phyloP scores from a whole-genome alignment of 2,113 vertebrate species.

The Gobio gobio region DNA sequence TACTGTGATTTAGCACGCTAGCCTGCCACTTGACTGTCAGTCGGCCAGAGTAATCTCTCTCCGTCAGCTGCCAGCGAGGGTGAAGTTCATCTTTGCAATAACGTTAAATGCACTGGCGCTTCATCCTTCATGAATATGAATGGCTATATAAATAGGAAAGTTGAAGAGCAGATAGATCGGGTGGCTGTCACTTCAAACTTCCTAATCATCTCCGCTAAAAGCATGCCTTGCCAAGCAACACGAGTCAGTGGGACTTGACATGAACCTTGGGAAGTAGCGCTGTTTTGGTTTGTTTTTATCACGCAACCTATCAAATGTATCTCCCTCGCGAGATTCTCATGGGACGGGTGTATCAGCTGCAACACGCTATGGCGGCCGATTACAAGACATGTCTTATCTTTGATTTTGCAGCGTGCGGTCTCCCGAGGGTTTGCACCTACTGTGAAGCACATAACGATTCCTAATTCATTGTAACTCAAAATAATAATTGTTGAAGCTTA shows the following conservation, averaged over 20 bases:
- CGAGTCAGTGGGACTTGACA: slow-evolving; percentile 47
- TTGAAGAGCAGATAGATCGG: slow-evolving; percentile 75
- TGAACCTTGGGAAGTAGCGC: slow-evolving; percentile 47
- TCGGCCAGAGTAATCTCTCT: slow-evolving; percentile 75
- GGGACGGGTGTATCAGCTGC: slow-evolving; percentile 24
- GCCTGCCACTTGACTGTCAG: slow-evolving; percentile 76
- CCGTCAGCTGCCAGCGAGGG: slow-evolving; percentile 74
- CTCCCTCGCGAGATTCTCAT: slow-evolving; percentile 13
- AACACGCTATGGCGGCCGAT: slow-evolving; percentile 41
- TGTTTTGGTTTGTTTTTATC: slow-evolving; percentile 37
- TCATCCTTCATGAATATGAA: slow-evolving; percentile 80
- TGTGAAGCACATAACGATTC: slow-evolving; percentile 37
- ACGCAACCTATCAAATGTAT: slow-evolving; percentile 8
- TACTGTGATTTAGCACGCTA: slow-evolving; percentile 72
- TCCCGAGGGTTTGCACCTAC: slow-evolving; percentile 16
- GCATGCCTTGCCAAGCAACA: slow-evolving; percentile 62
- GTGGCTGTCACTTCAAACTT: slow-evolving; percentile 72
- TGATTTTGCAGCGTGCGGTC: slow-evolving; percentile 32
- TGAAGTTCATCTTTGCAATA: slow-evolving; percentile 76
- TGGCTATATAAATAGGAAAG: slow-evolving; percentile 78
- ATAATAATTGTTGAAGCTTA: slow-evolving; percentile 9
- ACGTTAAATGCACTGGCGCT: slow-evolving; percentile 76
- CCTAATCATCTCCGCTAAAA: slow-evolving; percentile 72
- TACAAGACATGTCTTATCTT: slow-evolving; percentile 34
- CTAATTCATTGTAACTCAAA: slow-evolving; percentile 34